Evolutionary conservation across 1,140 invertebrate species (phyloP), one percentile per base, ranked within the genome.

Genomic region (Camponotus vicinus): DNA sequence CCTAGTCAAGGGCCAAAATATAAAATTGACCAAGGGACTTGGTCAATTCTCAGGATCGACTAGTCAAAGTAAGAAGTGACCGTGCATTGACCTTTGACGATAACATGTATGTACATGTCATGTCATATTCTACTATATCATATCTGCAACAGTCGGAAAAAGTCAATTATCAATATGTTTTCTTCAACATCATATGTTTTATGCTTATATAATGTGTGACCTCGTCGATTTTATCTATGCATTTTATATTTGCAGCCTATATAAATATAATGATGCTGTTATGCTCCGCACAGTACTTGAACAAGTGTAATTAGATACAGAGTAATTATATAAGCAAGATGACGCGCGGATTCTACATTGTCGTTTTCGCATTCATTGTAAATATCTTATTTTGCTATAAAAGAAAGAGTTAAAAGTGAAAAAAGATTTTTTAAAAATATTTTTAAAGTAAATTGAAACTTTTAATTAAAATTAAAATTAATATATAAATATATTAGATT

Each of bases 231-330:
- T 15, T 63, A 77, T 63, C 37, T 63, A 11, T 18, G 3, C 15
- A 76, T 61, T 76, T 76, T 76, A 42, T 45, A 32, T 42, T 34
- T 32, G 27, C 21, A n/a, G 8, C 15, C 13, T 3, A 21, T 76
- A 76, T 76, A 76, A 75, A 75, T 76, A 59, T 21, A 13, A 61
- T 34, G 11, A 64, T 42, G 21, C 7, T 59, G 6, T 13, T 37
- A 42, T 0, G 8, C 37, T 59, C 18, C 13, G 27, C 4, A 18
- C 3, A 13, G 3, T 18, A 18, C 0, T 49, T 75, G 2, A 9
- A 49, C 21, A 70, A 55, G 9, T 55, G 11, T 32, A 18, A 55
- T 73, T 73, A 73, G 2, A 55, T 27, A n/a, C 13, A 52, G 52
- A 34, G 45, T 9, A 57, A 75, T 21, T 55, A 6, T 3, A 21